phyloP scores from a whole-genome alignment of 2,113 vertebrate genomes.

The Labeo catla region DNA sequence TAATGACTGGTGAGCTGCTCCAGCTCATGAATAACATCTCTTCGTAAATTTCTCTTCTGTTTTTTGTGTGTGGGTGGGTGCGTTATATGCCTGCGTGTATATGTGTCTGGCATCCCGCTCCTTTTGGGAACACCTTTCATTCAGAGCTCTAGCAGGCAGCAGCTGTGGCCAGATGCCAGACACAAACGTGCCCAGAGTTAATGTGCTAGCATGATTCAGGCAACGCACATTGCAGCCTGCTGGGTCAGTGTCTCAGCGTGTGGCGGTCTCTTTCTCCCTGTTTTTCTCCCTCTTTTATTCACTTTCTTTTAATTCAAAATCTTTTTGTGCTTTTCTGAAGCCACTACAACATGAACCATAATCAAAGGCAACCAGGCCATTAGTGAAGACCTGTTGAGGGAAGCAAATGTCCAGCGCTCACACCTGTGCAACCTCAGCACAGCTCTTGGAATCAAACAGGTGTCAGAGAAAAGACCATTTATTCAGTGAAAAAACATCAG shows the following conservation, averaged over 20 bases:
- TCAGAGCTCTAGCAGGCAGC: constrained; percentile 31
- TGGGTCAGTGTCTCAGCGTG: neutral
- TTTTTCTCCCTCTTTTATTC: neutral
- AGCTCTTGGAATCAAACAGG: constrained; percentile 13
- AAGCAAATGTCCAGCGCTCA: constrained; percentile 1
- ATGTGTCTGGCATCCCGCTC: neutral
- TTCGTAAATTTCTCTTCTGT: neutral
- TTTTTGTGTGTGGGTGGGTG: neutral
- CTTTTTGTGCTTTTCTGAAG: neutral
- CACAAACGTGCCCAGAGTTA: constrained; percentile 28
- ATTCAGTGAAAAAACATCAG: constrained; percentile 18
- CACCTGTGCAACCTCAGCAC: constrained; percentile 3
- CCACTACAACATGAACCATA: neutral
- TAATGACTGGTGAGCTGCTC: neutral
- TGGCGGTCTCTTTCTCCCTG: neutral
- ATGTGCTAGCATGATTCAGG: constrained; percentile 18
- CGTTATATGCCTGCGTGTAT: neutral
- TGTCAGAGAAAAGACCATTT: constrained; percentile 10
- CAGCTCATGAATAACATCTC: constrained; percentile 27
- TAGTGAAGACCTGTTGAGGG: constrained; percentile 11
- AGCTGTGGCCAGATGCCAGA: constrained; percentile 34
- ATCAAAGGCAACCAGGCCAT: constrained; percentile 32
- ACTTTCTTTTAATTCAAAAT: neutral
- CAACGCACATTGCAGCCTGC: neutral
- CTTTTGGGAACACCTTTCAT: constrained; percentile 37